Conservation (phyloP, 2,888 invertebrate species). For the Iphiclides podalirius region DNA sequence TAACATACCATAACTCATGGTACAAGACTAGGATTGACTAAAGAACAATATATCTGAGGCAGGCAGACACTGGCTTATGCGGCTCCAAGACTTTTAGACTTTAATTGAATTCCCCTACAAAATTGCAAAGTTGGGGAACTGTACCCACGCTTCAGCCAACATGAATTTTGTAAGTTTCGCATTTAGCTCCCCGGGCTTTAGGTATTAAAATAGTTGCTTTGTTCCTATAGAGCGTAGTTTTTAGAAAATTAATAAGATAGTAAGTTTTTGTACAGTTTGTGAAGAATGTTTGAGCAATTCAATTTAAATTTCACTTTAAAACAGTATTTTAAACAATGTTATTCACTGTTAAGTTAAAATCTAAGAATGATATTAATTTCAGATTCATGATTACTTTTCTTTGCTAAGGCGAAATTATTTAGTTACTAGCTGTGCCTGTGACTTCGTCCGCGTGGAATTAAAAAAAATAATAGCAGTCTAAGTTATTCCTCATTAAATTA, state of each 20-base stretch:
- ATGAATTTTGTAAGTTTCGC: slow-evolving; percentile 9
- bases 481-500: no score
- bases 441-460: no score
- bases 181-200: slow-evolving; percentile 5
- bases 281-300: background rate
- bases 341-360: no score
- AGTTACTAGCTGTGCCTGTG: no score
- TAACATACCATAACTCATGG: background rate
- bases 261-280: background rate
- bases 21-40: background rate
- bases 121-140: slow-evolving; percentile 18
- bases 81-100: slow-evolving; percentile 20
- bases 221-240: slow-evolving; percentile 7
- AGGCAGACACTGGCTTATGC: background rate
- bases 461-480: no score
- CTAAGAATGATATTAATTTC: no score
- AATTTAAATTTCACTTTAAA: background rate
- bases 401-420: no score
- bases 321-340: background rate
- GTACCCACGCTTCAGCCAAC: slow-evolving; percentile 5
- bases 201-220: slow-evolving; percentile 15
- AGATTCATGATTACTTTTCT: no score
- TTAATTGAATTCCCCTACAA: slow-evolving; percentile 32
- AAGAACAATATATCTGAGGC: background rate
- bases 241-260: slow-evolving; percentile 1